Conservation (phyloP, 2,797 vertebrate species). For the Oophaga sylvatica region DNA sequence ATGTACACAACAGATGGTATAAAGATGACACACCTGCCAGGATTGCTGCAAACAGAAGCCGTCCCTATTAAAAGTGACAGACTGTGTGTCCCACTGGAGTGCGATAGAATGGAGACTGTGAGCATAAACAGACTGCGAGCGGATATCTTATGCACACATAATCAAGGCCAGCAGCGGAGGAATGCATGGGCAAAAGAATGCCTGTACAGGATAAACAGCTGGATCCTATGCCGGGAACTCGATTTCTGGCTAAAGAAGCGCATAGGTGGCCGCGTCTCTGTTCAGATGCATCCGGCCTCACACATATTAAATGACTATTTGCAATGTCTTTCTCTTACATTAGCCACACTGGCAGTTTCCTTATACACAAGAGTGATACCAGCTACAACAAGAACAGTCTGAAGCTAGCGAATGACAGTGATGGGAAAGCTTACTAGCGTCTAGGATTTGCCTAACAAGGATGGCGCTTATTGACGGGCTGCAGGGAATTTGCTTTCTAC, state of each 20-base stretch:
- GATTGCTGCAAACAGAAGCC: conserved; percentile 58
- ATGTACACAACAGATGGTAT: conserved; percentile 52
- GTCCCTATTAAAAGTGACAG: conserved; percentile 60
- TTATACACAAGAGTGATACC: neutral
- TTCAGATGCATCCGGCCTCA: neutral
- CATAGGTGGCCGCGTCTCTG: neutral
- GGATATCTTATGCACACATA: conserved; percentile 46
- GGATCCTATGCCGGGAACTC: neutral
- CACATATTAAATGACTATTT: neutral
- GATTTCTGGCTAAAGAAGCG: neutral
- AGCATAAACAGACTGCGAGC: conserved; percentile 32
- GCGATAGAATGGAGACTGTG: conserved; percentile 19
- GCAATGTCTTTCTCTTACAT: neutral
- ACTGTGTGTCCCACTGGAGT: conserved; percentile 53
- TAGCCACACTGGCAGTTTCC: neutral
- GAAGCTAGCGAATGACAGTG: neutral
- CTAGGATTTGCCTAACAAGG: neutral
- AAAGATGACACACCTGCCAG: conserved; percentile 55
- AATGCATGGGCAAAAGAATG: conserved; percentile 10
- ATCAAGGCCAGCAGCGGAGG: neutral
- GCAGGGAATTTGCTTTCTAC: neutral
- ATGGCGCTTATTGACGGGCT: neutral
- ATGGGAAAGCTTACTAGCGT: too few species aligned
- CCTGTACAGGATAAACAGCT: neutral
- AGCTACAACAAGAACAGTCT: neutral